Conservation (phyloP, 2,888 invertebrate genomes). For the Ennomos quercinarius region DNA sequence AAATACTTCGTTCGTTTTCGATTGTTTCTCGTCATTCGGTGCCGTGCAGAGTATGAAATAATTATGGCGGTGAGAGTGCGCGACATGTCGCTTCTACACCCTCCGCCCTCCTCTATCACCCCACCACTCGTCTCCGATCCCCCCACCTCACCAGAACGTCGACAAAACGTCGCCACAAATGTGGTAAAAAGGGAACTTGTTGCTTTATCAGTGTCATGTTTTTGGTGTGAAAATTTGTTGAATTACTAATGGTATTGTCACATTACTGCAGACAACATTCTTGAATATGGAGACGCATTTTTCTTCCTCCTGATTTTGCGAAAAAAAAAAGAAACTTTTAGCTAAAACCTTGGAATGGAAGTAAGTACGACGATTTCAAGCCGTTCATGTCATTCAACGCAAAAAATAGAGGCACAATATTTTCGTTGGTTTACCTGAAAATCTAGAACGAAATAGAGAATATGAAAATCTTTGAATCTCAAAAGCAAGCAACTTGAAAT, state of each 20-base stretch:
- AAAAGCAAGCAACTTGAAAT: slow-evolving; percentile 14
- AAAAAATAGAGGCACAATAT: not conserved
- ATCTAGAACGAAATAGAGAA: not conserved
- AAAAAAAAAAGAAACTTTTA: slow-evolving; percentile 27
- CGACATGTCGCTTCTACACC: slow-evolving; percentile 53
- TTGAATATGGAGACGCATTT: slow-evolving; percentile 39
- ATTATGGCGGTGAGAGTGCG: slow-evolving; percentile 73
- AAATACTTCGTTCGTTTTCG: slow-evolving; percentile 65
- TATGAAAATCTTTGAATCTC: slow-evolving; percentile 9
- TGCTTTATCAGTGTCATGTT: slow-evolving; percentile 78
- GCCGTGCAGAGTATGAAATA: slow-evolving; percentile 78
- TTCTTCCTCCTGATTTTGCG: slow-evolving; percentile 17
- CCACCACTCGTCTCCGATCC: slow-evolving; percentile 43
- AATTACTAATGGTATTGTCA: slow-evolving; percentile 54
- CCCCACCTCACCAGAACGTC: slow-evolving; percentile 46
- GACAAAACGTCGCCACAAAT: slow-evolving; percentile 70
- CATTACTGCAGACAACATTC: slow-evolving; percentile 45
- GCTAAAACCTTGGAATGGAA: slow-evolving; percentile 14
- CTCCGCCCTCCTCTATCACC: slow-evolving; percentile 39
- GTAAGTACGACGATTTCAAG: slow-evolving; percentile 4
- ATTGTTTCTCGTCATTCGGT: slow-evolving; percentile 68
- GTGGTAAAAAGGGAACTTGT: slow-evolving; percentile 77
- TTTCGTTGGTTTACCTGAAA: slow-evolving; percentile 1
- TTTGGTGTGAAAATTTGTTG: slow-evolving; percentile 61
- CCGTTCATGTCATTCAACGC: not conserved